Evolutionary conservation across 2,888 invertebrate species (phyloP).

Genomic region (Idaea aversata): DNA sequence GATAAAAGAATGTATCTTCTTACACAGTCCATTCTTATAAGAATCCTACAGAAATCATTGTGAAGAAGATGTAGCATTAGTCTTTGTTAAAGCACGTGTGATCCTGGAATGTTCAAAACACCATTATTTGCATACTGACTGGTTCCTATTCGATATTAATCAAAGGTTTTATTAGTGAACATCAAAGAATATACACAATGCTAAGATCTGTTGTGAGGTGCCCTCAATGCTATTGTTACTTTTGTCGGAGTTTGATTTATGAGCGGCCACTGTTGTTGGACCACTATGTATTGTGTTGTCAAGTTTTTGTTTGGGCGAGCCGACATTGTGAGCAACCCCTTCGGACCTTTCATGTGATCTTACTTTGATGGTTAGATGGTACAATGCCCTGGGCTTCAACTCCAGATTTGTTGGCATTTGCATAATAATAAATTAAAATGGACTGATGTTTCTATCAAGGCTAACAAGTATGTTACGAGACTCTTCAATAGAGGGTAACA

Average conservation of each 20-base stretch:
- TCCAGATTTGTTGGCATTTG: constrained; percentile 46
- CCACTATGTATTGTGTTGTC: constrained; percentile 77
- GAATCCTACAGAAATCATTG: constrained; percentile 64
- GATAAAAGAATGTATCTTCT: background rate
- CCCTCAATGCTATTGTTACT: constrained; percentile 80
- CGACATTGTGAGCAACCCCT: constrained; percentile 77
- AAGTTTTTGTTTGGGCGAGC: constrained; percentile 77
- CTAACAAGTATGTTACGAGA: background rate
- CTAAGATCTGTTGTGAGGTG: constrained; percentile 80
- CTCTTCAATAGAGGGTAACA: background rate
- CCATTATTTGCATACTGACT: constrained; percentile 78
- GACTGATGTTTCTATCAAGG: constrained; percentile 16
- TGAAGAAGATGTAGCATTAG: constrained; percentile 71
- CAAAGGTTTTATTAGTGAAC: constrained; percentile 81
- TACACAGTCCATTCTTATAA: constrained; percentile 45
- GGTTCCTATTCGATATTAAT: constrained; percentile 80
- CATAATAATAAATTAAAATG: constrained; percentile 30
- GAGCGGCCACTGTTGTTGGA: constrained; percentile 78
- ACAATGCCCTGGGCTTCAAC: constrained; percentile 63
- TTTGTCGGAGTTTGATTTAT: constrained; percentile 80
- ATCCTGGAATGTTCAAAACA: constrained; percentile 63
- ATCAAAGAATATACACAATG: constrained; percentile 79
- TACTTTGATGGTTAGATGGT: constrained; percentile 73
- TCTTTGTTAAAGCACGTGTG: constrained; percentile 75
- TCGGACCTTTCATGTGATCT: constrained; percentile 74